These are phyloP conservation scores for Myotis daubentonii DNA, from an alignment of 2,797 vertebrate species.

Conservation along the genomic window DNA sequence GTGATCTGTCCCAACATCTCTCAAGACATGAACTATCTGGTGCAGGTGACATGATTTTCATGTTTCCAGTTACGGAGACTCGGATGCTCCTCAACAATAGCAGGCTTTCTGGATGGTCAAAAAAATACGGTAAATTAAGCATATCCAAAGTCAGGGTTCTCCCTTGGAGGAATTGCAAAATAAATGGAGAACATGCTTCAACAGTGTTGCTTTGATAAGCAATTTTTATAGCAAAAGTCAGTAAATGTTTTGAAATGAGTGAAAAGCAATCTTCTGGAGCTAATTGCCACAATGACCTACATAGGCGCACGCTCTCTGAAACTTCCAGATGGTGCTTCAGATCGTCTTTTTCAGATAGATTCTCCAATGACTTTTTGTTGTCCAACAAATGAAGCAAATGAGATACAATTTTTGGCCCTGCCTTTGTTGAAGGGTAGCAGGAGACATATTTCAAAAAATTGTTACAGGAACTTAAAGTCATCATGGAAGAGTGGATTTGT, in stretches of 20 bases:
- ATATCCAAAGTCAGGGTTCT: conserved; percentile 24
- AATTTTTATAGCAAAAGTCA: conserved; percentile 14
- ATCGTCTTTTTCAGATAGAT: not conserved
- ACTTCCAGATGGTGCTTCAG: not conserved
- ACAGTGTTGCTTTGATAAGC: conserved; percentile 50
- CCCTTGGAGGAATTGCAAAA: conserved; percentile 52
- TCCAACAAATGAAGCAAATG: conserved; percentile 72
- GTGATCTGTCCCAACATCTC: not conserved
- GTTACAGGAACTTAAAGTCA: not conserved
- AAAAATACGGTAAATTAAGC: conserved; percentile 61
- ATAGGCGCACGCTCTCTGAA: fast-evolving
- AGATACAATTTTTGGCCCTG: conserved; percentile 70
- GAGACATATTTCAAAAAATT: conserved; percentile 56
- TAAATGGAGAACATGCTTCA: conserved; percentile 26
- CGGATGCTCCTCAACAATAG: conserved; percentile 43
- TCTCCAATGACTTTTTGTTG: conserved; percentile 58
- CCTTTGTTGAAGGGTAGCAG: conserved; percentile 62
- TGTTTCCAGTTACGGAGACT: not conserved
- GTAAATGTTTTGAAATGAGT: not conserved
- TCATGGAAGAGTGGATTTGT: conserved; percentile 73
- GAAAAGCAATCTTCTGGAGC: not conserved
- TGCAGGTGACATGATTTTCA: fast-evolving
- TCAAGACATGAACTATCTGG: not conserved
- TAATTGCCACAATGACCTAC: fast-evolving
- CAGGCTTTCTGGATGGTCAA: conserved; percentile 65